Evolutionary conservation across 2,888 invertebrate species (phyloP), one percentile per base, ranked within the genome.

Genomic region (Polyommatus icarus): DNA sequence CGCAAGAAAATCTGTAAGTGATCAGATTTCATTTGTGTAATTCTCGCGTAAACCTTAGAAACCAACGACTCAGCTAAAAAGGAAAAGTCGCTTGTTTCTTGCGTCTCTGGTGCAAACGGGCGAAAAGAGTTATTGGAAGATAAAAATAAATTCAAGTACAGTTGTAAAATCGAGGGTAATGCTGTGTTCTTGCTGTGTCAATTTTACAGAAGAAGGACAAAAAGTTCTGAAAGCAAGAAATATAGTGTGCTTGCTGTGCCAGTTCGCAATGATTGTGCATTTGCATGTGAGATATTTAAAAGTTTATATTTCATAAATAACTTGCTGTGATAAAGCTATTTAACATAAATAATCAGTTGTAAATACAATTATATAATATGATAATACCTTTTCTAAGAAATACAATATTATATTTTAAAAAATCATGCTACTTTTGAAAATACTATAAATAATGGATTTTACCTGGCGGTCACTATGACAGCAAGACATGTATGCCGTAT

Each of bases 191-290:
- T 67, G 15, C 67, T 29, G 15, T 29, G 67, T 67, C 1, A 29
- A 29, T 15, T 29, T 67, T 67, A 32, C 7, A 29, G 29, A 20
- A 67, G 29, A 29, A 67, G 29, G 67, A 67, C 67, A 32, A 29
- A 67, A 67, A 32, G 3, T 10, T 20, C 61, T 12, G 29, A 67
- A 67, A 67, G 67, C 29, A 67, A 24, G 29, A 67, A 67, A 32
- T 12, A 67, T 67, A 67, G 67, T 67, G 67, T 67, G 67, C 67
- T 32, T 32, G 67, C 67, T 67, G 67, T 67, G 67, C 67, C 18
- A 29, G 67, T 67, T 32, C 67, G 67, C 24, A 29, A 67, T 67
- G 67, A 29, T 67, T 29, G 67, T 67, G 67, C 67, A 32, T 67
- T 67, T 67, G 67, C 29, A 67, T 67, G 67, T 67, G 29, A 67